Conservation (phyloP, 2,888 invertebrate genomes). For the Tenthredo amoena region DNA sequence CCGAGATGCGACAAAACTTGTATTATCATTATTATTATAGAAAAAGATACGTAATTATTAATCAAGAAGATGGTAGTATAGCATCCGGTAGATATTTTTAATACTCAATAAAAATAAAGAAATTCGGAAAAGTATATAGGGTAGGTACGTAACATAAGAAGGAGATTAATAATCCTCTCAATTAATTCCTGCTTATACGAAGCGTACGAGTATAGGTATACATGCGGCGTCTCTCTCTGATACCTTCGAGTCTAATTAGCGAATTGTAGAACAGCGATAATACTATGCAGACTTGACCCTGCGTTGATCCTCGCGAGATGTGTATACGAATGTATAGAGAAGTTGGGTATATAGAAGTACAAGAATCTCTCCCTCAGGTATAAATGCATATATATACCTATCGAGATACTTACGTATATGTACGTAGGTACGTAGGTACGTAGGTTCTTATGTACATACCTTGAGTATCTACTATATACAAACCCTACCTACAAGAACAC, state of each 20-base stretch:
- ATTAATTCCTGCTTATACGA: conserved; percentile 29
- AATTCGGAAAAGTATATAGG: background rate
- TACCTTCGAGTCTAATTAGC: conserved; percentile 44
- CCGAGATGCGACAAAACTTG: background rate
- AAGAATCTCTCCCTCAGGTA: conserved; percentile 1
- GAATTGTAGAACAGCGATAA: conserved; percentile 38
- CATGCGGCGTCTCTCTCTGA: background rate
- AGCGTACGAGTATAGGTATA: background rate
- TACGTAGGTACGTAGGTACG: background rate
- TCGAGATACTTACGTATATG: background rate
- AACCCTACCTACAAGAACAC: conserved; percentile 16
- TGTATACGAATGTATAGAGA: conserved; percentile 12
- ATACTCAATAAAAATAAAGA: background rate
- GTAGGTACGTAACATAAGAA: background rate
- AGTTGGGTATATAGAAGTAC: background rate
- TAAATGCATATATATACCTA: background rate
- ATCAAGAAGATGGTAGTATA: background rate
- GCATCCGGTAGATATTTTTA: background rate
- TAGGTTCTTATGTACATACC: conserved; percentile 5
- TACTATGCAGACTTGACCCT: conserved; percentile 40
- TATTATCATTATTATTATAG: background rate
- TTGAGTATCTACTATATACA: background rate
- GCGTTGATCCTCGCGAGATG: conserved; percentile 29
- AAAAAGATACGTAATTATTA: background rate
- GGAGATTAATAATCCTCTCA: conserved; percentile 7